Conservation (phyloP, 2,113 vertebrate species). For the Cyphomyrus plagiostoma region DNA sequence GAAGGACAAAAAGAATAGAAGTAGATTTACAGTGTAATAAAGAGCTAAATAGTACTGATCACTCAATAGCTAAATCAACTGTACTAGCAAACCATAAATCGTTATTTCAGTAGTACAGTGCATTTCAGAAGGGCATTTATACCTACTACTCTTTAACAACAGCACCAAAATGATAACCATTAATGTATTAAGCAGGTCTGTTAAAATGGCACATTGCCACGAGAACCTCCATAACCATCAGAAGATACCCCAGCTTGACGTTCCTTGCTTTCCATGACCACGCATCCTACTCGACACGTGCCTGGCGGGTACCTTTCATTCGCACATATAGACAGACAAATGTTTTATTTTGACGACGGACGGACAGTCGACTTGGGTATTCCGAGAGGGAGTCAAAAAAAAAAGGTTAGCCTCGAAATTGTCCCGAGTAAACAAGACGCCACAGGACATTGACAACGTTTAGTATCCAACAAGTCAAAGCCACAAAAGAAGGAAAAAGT, state of each 20-base stretch:
- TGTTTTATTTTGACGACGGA: background rate
- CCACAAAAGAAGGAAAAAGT: slow-evolving; percentile 28
- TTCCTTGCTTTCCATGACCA: slow-evolving; percentile 30
- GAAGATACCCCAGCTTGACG: slow-evolving; percentile 20
- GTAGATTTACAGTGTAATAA: slow-evolving; percentile 1
- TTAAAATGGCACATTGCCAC: slow-evolving; percentile 22
- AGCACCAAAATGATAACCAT: slow-evolving; percentile 11
- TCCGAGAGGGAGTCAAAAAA: background rate
- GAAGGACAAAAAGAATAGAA: slow-evolving; percentile 9
- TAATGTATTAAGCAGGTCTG: slow-evolving; percentile 7
- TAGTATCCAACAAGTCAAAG: slow-evolving; percentile 17
- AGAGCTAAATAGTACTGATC: slow-evolving; percentile 10
- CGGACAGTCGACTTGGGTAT: background rate
- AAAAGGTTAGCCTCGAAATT: background rate
- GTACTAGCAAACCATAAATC: slow-evolving; percentile 22
- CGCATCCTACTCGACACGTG: slow-evolving; percentile 31
- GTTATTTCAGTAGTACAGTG: slow-evolving; percentile 40
- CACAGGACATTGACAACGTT: background rate
- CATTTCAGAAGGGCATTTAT: slow-evolving; percentile 49
- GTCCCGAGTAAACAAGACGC: background rate
- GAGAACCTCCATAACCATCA: slow-evolving; percentile 29
- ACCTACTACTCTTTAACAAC: slow-evolving; percentile 1
- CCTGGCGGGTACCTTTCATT: slow-evolving; percentile 27
- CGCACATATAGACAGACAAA: slow-evolving; percentile 32
- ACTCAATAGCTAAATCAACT: slow-evolving; percentile 16